A percentile compares a stretch with the other conserved stretches of the same genome.
These are phyloP conservation scores for Ametastegia equiseti DNA, from an alignment of 2,888 invertebrate species.

Conservation along the genomic window DNA sequence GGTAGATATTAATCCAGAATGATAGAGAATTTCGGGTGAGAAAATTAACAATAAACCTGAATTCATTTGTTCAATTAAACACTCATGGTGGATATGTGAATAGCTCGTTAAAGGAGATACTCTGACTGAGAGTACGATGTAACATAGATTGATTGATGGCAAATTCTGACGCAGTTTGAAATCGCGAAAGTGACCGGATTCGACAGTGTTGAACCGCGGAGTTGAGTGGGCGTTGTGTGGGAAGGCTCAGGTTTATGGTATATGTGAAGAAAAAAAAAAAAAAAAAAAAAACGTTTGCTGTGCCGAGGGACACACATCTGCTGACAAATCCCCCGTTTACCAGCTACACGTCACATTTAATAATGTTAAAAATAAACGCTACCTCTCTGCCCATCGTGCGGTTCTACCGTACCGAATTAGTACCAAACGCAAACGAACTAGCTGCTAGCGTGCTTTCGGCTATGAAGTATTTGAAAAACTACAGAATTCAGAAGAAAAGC, in stretches of 20 bases:
- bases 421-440: constrained; percentile 23
- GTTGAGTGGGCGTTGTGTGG: constrained; percentile 19
- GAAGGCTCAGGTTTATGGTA: constrained; percentile 25
- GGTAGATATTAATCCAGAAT: background rate
- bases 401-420: background rate
- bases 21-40: background rate
- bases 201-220: background rate
- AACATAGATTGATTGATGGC: background rate
- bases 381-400: background rate
- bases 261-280: background rate
- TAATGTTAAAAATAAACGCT: constrained; percentile 36
- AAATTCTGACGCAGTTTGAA: background rate
- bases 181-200: constrained; percentile 4
- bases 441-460: background rate
- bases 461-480: background rate
- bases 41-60: background rate
- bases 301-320: constrained; percentile 27
- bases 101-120: background rate
- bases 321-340: constrained; percentile 35
- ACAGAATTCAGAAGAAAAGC: background rate
- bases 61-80: background rate
- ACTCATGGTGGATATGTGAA: background rate
- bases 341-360: constrained; percentile 38
- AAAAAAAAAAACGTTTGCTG: too few species aligned
- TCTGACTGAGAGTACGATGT: background rate